Base-by-base conservation (phyloP, 2,888 invertebrate species). In the Eristalis pertinax region DNA sequence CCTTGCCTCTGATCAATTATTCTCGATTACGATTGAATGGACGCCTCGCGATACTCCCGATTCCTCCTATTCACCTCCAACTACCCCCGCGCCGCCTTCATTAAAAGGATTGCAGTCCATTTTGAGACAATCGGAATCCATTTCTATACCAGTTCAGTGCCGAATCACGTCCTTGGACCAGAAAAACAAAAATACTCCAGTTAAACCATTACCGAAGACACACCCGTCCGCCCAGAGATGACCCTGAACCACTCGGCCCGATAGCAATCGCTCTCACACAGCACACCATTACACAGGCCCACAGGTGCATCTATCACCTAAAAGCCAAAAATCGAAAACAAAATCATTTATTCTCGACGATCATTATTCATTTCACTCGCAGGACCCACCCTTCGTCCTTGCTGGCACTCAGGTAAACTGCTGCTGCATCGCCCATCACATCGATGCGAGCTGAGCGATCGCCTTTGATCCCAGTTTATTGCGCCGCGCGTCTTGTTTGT, bases 401-500 rank as follows among this genome's bases (percentile, higher is more conserved):
- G n/a, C 8, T 1, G 32, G 32, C 1, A 10, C 19, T 19, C 58
- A 32, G 58, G 24, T 29, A n/a, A 7, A 67, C 63, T 77, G 76
- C 70, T 83, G 73, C 35, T 22, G 13, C 10, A 26, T 50, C 24
- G 56, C 32, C 26, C 24, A 15, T 41, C 29, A 7, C 29, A 64
- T 24, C 41, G 50, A 24, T 60, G 5, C 24, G 60, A 24, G 13
- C 1, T 15, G 4, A 1, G 8, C 4, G 11, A 15, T 26, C 67
- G 76, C 80, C 84, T 84, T 87, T 87, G 87, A 87, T 84, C 84
- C 65, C 72, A 73, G 84, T 84, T 84, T 80, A 87, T 80, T 84
- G 76, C 87, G 73, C 84, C 87, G 87, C 87, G 87, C 87, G 79
- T 79, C 87, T 76, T 82, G 77, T 82, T 73, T 82, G 77, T 82